These are phyloP conservation scores for Eupeodes latifasciatus DNA, from an alignment of 2,888 invertebrate species.

Conservation along the genomic window DNA sequence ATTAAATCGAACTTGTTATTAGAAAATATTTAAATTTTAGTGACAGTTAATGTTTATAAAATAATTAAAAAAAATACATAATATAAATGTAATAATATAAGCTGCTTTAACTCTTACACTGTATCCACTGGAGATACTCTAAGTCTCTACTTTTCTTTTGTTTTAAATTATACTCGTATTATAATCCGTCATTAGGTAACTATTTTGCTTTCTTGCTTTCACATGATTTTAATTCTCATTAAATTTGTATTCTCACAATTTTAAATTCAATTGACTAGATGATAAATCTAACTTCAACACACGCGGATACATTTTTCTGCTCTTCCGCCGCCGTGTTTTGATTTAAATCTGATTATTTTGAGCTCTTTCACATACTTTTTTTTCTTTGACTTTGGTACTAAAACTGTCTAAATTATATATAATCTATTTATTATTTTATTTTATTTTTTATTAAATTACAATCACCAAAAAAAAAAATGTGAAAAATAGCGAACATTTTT, in stretches of 20 bases:
- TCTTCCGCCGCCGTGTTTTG: conserved; percentile 22
- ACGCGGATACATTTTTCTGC: conserved; percentile 15
- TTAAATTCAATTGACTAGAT: conserved; percentile 80
- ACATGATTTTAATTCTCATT: conserved; percentile 34
- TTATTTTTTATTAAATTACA: conserved; percentile 27
- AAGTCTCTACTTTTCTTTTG: conserved; percentile 29
- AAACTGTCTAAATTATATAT: conserved; percentile 46
- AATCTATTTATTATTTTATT: conserved; percentile 44
- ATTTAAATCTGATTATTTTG: conserved; percentile 63
- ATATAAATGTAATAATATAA: conserved; percentile 13
- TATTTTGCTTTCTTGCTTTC: conserved; percentile 63
- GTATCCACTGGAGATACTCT: conserved; percentile 10
- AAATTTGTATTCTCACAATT: conserved; percentile 61
- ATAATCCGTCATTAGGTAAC: conserved; percentile 67
- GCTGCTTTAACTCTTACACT: conserved; percentile 9
- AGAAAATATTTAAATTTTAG: neutral
- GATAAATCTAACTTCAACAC: conserved; percentile 78
- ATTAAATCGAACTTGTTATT: neutral
- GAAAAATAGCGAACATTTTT: neutral
- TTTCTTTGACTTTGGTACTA: conserved; percentile 64
- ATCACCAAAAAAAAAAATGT: conserved; percentile 27
- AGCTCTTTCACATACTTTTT: conserved; percentile 60
- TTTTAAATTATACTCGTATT: conserved; percentile 34
- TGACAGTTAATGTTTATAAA: conserved; percentile 3
- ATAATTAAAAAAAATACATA: neutral